These are phyloP conservation scores for Ochotona princeps DNA, from an alignment of 2,113 vertebrate genomes.

Conservation along the genomic window DNA sequence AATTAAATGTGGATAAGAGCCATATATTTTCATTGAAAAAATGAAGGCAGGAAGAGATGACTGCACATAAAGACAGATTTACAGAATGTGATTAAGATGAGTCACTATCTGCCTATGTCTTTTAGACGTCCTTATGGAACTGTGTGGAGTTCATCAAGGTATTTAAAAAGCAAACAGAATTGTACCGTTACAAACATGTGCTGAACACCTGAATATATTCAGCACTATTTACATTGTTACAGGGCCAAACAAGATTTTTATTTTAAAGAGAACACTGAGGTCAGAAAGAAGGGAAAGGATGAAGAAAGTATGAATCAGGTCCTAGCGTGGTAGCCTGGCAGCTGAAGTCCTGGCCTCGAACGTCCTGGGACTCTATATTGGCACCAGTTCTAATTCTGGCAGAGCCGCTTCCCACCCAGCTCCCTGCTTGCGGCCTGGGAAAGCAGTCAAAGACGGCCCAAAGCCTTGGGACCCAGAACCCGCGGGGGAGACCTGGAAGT, in stretches of 20 bases:
- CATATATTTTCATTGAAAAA: background rate
- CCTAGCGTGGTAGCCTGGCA: too few species aligned
- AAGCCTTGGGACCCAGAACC: too few species aligned
- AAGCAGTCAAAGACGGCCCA: too few species aligned
- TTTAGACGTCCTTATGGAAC: background rate
- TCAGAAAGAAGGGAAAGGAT: background rate
- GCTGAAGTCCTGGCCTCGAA: too few species aligned
- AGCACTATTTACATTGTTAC: background rate
- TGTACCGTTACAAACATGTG: background rate
- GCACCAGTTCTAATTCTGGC: too few species aligned
- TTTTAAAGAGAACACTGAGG: background rate
- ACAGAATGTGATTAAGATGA: background rate
- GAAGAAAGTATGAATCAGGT: background rate
- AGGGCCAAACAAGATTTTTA: background rate
- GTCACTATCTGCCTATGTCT: background rate
- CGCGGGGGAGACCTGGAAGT: too few species aligned
- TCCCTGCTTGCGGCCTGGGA: too few species aligned
- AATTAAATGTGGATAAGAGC: background rate
- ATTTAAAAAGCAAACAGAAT: background rate
- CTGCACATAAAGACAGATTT: background rate
- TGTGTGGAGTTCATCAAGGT: background rate
- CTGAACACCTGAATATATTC: background rate
- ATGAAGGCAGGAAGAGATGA: background rate
- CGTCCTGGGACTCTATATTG: too few species aligned
- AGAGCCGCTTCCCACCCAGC: too few species aligned